Percentiles rank a stretch among this genome's conserved stretches.
phyloP scores from a whole-genome alignment of 2,113 vertebrate genomes.

The Atractosteus spatula region DNA sequence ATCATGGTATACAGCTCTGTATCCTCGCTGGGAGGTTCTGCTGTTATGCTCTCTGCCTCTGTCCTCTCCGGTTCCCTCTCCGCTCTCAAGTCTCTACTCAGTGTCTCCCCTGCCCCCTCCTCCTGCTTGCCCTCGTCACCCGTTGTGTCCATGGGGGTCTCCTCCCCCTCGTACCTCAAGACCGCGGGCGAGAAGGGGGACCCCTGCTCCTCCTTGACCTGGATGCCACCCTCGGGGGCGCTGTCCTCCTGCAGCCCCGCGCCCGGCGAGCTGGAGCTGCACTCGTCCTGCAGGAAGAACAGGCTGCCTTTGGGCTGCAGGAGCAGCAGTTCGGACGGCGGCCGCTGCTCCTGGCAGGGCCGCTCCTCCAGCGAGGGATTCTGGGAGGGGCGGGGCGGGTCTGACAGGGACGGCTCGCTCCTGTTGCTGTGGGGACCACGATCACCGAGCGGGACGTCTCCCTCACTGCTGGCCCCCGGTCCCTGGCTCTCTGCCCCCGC shows the following conservation, averaged over 20 bases:
- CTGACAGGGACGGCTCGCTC: constrained; percentile 23
- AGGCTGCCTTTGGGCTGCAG: too few species aligned
- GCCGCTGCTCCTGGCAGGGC: neutral
- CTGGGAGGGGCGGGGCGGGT: constrained; percentile 29
- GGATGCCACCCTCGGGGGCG: neutral
- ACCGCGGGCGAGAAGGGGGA: constrained; percentile 14
- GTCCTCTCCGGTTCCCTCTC: too few species aligned
- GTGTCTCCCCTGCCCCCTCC: neutral
- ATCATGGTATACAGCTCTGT: constrained; percentile 41
- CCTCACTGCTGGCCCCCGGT: neutral
- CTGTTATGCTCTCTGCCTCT: too few species aligned
- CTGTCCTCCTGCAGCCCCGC: neutral
- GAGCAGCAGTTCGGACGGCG: neutral
- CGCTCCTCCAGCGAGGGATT: too few species aligned
- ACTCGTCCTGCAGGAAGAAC: too few species aligned
- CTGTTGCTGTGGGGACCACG: too few species aligned
- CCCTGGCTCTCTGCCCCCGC: too few species aligned
- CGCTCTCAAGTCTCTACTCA: too few species aligned
- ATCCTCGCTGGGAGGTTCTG: neutral
- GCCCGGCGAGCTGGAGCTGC: neutral
- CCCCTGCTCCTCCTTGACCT: constrained; percentile 55
- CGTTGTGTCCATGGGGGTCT: constrained; percentile 59
- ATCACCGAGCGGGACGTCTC: constrained; percentile 1
- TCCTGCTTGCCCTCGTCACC: neutral
- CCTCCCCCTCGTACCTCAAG: constrained; percentile 32